phyloP scores from a whole-genome alignment of 2,888 invertebrate genomes.

The Spicauda simplicius region DNA sequence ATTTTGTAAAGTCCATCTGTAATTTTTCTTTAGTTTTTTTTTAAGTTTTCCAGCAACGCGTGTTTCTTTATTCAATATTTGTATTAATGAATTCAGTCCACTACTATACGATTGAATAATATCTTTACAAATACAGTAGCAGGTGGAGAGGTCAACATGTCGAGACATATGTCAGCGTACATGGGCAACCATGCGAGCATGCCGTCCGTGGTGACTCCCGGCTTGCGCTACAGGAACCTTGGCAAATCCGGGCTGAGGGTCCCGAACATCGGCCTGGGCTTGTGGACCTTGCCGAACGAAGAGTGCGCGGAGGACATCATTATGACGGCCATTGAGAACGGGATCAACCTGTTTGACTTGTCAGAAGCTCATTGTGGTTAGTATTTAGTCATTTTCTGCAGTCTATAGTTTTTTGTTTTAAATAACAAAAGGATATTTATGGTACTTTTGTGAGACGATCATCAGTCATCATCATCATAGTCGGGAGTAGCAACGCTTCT shows the following conservation, averaged over 20 bases:
- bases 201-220: constrained; percentile 90
- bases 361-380: constrained; percentile 95
- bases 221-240: constrained; percentile 95
- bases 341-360: constrained; percentile 98
- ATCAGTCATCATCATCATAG: too few relatives aligned
- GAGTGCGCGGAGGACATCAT: constrained; percentile 96
- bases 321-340: constrained; percentile 96
- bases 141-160: constrained; percentile 69
- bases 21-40: too few relatives aligned
- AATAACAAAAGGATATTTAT: too few relatives aligned
- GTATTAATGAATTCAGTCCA: too few relatives aligned
- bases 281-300: constrained; percentile 95
- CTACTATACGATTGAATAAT: background rate
- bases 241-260: constrained; percentile 98
- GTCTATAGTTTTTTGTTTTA: too few relatives aligned
- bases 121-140: constrained; percentile 19
- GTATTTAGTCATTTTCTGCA: constrained; percentile 46
- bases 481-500: too few relatives aligned
- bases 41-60: too few relatives aligned
- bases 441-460: too few relatives aligned
- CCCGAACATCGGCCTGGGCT: constrained; percentile 96
- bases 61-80: too few relatives aligned
- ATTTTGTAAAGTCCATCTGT: too few relatives aligned
- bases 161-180: constrained; percentile 81
- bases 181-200: constrained; percentile 85